Evolutionary conservation across 2,888 invertebrate species (phyloP).

Genomic region (Geotrupes spiniger): DNA sequence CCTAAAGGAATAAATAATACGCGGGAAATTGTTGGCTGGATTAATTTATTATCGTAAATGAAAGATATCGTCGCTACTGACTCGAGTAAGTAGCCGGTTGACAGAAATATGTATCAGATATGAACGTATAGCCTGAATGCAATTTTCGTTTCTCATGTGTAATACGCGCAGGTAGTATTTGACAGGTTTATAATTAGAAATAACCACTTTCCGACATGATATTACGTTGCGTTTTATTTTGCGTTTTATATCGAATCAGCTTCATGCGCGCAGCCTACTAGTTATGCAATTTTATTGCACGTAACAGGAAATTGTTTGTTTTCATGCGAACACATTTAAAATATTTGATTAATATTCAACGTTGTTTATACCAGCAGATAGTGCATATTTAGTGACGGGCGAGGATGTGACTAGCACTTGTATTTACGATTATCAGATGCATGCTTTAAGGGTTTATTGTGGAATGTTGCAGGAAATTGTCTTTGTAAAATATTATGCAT

Average conservation of each 20-base stretch:
- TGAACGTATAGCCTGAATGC: constrained; percentile 13
- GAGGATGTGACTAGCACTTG: too few species aligned
- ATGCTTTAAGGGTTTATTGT: too few species aligned
- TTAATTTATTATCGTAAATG: constrained; percentile 22
- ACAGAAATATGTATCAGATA: constrained; percentile 24
- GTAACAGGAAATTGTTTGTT: too few species aligned
- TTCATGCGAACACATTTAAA: too few species aligned
- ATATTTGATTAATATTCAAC: too few species aligned
- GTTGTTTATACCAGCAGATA: too few species aligned
- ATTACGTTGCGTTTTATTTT: neutral
- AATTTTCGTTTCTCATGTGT: constrained; percentile 17
- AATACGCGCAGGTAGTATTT: constrained; percentile 20
- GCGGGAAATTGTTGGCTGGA: constrained; percentile 19
- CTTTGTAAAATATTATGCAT: too few species aligned
- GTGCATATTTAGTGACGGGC: too few species aligned
- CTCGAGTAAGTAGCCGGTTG: constrained; percentile 21
- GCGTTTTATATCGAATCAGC: neutral
- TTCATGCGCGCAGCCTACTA: neutral
- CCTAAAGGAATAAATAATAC: constrained; percentile 17
- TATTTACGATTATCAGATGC: too few species aligned
- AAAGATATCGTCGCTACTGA: constrained; percentile 21
- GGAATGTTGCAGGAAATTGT: too few species aligned
- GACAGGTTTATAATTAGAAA: constrained; percentile 24
- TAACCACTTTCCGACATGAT: constrained; percentile 12
- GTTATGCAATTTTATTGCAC: too few species aligned